Base-by-base conservation (phyloP, 2,888 invertebrate species). In the Fabriciana adippe region DNA sequence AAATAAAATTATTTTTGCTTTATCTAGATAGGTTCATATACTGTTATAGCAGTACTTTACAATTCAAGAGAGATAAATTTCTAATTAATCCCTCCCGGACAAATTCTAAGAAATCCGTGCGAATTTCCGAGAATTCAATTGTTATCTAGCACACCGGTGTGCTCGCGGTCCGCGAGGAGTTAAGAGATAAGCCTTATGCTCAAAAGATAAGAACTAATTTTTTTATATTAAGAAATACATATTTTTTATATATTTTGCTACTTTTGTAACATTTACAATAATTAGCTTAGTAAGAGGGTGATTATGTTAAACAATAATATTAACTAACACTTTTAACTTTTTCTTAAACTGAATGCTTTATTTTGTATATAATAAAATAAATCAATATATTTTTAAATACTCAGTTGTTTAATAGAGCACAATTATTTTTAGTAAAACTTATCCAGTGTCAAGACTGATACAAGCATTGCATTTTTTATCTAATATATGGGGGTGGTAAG, bases 381-480 rank as follows among this genome's bases (percentile, higher is more conserved):
- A 61, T 45, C 15, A 18, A 48, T 55, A 48, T 6, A n/a, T 18
- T 47, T 35, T 41, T 55, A 50, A 66, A 66, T 61, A 66, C 66
- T 66, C 66, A 66, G 31, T 35, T 31, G 31, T 31, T 31, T 50
- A 31, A 0, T n/a, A 61, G 16, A 31, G 35, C 60, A 60, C 59
- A 66, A 54, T 55, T 64, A 64, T n/a, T 35, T 6, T 15, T 47
- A 16, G 35, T 31, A 11, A 41, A 48, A 31, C 13, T 48, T 66
- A 65, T 45, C 66, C 55, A 66, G 60, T 59, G 56, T 55, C 55
- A 66, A 66, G 66, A 66, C 66, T 66, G 66, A 61, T 59, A 31
- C 53, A 26, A 59, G 50, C 13, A 54, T 55, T 55, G 54, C 55
- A 55, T 66, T 60, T 60, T 50, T 50, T 50, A 60, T 50, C n/a